A percentile compares a stretch with the other conserved stretches of the same genome.
Evolutionary conservation across 2,888 invertebrate species (phyloP).

Genomic region (Calliphora vomitoria): DNA sequence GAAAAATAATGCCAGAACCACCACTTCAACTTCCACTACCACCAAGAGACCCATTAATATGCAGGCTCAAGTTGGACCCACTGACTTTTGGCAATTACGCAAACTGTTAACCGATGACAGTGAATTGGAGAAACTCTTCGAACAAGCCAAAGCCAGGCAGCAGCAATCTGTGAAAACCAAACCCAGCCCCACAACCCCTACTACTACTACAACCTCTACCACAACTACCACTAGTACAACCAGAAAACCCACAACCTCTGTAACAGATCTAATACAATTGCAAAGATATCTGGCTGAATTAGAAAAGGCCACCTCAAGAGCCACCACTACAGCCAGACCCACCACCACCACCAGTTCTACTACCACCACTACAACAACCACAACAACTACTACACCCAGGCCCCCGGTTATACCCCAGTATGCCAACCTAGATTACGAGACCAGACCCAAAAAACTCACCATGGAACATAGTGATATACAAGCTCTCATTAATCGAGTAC

Average conservation of each 20-base stretch:
- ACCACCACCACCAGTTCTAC: constrained; percentile 62
- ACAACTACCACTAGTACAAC: too few species aligned
- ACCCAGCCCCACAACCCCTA: constrained; percentile 46
- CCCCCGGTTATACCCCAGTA: constrained; percentile 75
- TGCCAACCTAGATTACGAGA: not conserved
- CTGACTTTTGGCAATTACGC: constrained; percentile 85
- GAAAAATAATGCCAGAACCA: constrained; percentile 74
- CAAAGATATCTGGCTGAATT: constrained; percentile 82
- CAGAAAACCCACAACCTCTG: constrained; percentile 80
- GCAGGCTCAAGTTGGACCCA: constrained; percentile 62
- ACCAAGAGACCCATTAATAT: constrained; percentile 27
- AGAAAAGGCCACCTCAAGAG: constrained; percentile 80
- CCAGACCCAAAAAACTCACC: constrained; percentile 73
- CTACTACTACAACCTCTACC: constrained; percentile 83
- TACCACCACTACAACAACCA: constrained; percentile 58
- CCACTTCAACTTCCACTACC: constrained; percentile 45
- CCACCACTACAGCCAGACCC: constrained; percentile 68
- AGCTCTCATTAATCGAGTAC: constrained; percentile 85
- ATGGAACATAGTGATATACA: constrained; percentile 85
- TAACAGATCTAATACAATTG: constrained; percentile 73
- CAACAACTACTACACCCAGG: constrained; percentile 73
- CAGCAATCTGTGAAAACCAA: constrained; percentile 50
- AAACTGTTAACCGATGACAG: constrained; percentile 85
- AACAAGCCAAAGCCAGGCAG: constrained; percentile 79
- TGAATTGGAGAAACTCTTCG: constrained; percentile 81